Percentiles rank a stretch among this genome's conserved stretches.
Conservation (phyloP, 2,113 vertebrate species). For the Apeltes quadracus region DNA sequence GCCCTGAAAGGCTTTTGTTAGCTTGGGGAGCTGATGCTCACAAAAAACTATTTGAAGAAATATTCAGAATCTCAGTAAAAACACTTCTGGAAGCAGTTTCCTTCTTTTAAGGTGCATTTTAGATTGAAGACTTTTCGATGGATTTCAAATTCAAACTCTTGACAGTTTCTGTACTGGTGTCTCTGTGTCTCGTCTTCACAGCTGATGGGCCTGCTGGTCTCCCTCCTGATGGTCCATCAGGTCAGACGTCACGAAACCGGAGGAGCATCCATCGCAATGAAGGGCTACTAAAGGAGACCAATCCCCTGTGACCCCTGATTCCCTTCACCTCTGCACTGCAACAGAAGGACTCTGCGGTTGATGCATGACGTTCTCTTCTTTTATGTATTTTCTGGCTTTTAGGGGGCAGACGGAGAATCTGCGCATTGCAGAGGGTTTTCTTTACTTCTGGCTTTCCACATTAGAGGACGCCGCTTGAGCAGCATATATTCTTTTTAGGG, state of each 20-base stretch:
- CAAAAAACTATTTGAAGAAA: no score
- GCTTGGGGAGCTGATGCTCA: not conserved
- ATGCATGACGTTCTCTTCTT: no score
- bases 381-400: not conserved
- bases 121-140: no score
- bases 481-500: slow-evolving; percentile 5
- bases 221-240: slow-evolving; percentile 60
- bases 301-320: not conserved
- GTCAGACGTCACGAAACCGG: slow-evolving; percentile 29
- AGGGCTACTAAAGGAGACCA: slow-evolving; percentile 38
- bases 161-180: not conserved
- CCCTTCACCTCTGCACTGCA: slow-evolving; percentile 21
- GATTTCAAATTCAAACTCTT: no score
- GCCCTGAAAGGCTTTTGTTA: not conserved
- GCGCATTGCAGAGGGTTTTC: not conserved
- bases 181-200: not conserved
- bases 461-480: not conserved
- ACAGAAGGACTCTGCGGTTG: slow-evolving; percentile 1
- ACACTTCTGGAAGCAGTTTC: not conserved
- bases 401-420: not conserved
- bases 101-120: not conserved
- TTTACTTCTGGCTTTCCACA: not conserved
- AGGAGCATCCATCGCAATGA: slow-evolving; percentile 46
- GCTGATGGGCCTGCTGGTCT: slow-evolving; percentile 56
- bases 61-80: not conserved